phyloP scores from a whole-genome alignment of 1,140 invertebrate species.

The Gryllus bimaculatus region DNA sequence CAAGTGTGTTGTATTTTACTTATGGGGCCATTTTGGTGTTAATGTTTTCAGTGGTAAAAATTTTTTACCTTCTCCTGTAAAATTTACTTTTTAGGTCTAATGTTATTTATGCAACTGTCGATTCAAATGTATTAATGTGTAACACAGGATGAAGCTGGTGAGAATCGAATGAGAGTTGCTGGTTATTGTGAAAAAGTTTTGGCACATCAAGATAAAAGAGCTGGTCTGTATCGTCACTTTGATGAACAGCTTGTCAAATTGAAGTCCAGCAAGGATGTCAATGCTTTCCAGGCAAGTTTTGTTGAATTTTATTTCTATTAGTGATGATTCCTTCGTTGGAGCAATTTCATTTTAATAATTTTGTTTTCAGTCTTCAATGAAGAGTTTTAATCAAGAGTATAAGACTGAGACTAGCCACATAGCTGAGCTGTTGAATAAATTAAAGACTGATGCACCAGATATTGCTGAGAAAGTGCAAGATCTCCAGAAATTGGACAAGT shows the following conservation, averaged over 20 bases:
- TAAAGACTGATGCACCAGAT: conserved; percentile 54
- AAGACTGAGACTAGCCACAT: conserved; percentile 50
- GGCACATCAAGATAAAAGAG: conserved; percentile 49
- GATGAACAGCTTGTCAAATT: conserved; percentile 54
- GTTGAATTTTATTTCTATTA: conserved; percentile 23
- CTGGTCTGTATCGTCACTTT: conserved; percentile 49
- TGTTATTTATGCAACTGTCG: too few relatives aligned
- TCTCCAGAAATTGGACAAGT: conserved; percentile 50
- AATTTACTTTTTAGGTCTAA: too few relatives aligned
- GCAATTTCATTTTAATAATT: not conserved
- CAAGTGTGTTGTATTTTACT: too few relatives aligned
- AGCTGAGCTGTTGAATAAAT: conserved; percentile 44
- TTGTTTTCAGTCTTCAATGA: conserved; percentile 36
- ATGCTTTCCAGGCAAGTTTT: conserved; percentile 36
- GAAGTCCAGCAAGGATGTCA: conserved; percentile 53
- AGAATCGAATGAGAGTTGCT: conserved; percentile 44
- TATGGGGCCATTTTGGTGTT: too few relatives aligned
- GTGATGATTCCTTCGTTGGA: not conserved
- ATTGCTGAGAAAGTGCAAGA: conserved; percentile 53
- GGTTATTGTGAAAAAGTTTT: conserved; percentile 46
- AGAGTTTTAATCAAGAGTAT: conserved; percentile 53
- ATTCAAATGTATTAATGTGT: not conserved
- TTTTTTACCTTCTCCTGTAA: too few relatives aligned
- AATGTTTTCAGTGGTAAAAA: too few relatives aligned
- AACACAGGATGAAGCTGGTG: conserved; percentile 45